Base-by-base conservation (phyloP, 1,140 invertebrate species). In the Zophobas atratus region DNA sequence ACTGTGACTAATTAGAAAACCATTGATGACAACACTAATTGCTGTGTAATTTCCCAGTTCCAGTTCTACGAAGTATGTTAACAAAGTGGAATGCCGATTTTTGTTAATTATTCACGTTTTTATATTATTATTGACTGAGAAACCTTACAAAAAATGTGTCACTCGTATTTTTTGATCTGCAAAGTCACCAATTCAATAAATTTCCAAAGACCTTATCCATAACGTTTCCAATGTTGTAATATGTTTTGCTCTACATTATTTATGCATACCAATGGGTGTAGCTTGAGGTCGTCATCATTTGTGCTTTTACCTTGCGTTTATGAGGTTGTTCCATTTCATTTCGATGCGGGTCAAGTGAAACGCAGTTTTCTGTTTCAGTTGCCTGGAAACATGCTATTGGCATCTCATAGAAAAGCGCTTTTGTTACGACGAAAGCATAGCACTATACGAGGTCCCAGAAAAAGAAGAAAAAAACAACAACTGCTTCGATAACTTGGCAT, bases 381-480 rank as follows among this genome's bases (percentile, higher is more conserved):
- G 82, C 77, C 76, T 85, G 34, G 85, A 86, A 77, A 76, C 84
- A 77, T 81, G 82, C 72, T 86, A 84, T 76, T 86, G 85, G 85
- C 82, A 86, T 76, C 75, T 83, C 38, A 82, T 84, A 51, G 85
- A 84, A 76, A 84, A 86, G 77, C 82, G 83, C 35, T 86, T 85
- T 63, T 86, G 84, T 73, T 86, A 81, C 81, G 85, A 86, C 79
- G 80, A 83, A 76, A 84, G 77, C 78, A 86, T 86, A 38, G 85
- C 85, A 38, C 56, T 82, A 3, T 86, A 85, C 75, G 82, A 86
- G 43, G 84, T 83, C 46, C 82, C 82, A 38, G 79, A 77, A 55
- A 77, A 79, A 76, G 81, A 78, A 76, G 81, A 84, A 78, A 84
- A 82, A 77, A 85, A 85, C 70, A 78, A 80, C 63, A 84, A 84